Percentiles rank a stretch among this genome's conserved stretches.
phyloP scores from a whole-genome alignment of 2,888 invertebrate species.

The Drosophila mimetica region DNA sequence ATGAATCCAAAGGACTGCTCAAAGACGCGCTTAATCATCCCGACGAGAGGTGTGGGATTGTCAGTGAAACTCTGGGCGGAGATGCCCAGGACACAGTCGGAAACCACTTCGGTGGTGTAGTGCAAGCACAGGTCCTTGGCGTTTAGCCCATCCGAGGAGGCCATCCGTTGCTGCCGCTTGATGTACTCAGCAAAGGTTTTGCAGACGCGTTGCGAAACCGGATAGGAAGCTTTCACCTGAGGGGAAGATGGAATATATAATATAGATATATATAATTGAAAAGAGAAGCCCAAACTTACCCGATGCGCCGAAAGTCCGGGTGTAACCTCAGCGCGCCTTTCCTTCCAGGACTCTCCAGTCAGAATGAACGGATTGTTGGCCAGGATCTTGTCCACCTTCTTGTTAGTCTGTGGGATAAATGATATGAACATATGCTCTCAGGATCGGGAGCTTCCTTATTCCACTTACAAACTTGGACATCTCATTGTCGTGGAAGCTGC shows the following conservation, averaged over 20 bases:
- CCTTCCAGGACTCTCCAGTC: conserved; percentile 85
- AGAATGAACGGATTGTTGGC: conserved; percentile 85
- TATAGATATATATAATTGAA: too few species aligned
- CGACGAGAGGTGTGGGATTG: conserved; percentile 71
- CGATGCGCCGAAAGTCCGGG: conserved; percentile 85
- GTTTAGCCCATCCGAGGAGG: conserved; percentile 81
- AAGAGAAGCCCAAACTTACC: conserved; percentile 69
- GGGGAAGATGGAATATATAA: background rate
- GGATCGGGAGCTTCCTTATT: too few species aligned
- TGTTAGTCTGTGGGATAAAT: conserved; percentile 63
- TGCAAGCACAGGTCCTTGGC: conserved; percentile 82
- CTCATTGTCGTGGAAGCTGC: conserved; percentile 82
- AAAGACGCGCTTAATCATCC: conserved; percentile 76
- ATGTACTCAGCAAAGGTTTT: conserved; percentile 84
- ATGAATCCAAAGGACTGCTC: conserved; percentile 68
- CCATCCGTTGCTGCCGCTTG: conserved; percentile 69
- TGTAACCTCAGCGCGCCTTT: conserved; percentile 85
- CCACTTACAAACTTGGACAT: conserved; percentile 64
- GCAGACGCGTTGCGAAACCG: conserved; percentile 84
- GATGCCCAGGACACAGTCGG: conserved; percentile 84
- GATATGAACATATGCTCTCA: background rate
- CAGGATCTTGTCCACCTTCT: conserved; percentile 84
- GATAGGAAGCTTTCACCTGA: conserved; percentile 84
- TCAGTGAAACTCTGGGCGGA: conserved; percentile 83
- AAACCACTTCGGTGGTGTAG: conserved; percentile 84